A percentile compares a stretch with the other conserved stretches of the same genome.
phyloP scores from a whole-genome alignment of 2,888 invertebrate species.

The Phyto melanocephala region DNA sequence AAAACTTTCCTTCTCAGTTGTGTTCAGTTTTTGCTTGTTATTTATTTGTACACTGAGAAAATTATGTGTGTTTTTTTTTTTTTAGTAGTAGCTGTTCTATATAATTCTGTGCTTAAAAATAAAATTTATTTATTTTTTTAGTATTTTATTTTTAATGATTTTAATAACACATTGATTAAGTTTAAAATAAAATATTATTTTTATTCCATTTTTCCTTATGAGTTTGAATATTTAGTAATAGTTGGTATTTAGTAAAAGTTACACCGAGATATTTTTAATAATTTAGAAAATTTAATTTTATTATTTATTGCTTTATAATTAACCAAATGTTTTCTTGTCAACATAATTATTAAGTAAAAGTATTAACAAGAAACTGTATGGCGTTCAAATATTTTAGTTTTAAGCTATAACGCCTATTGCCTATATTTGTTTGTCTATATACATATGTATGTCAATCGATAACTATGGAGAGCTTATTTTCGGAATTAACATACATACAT shows the following conservation, averaged over 20 bases:
- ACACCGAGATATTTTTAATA: not conserved
- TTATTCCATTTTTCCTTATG: not conserved
- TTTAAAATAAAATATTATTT: conserved; percentile 18
- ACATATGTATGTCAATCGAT: too few relatives aligned
- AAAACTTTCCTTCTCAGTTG: not conserved
- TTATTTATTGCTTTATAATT: not conserved
- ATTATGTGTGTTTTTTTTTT: not conserved
- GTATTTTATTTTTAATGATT: not conserved
- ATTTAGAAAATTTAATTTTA: not conserved
- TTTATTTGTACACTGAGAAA: not conserved
- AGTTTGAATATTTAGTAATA: not conserved
- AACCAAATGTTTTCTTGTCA: not conserved
- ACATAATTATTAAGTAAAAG: too few relatives aligned
- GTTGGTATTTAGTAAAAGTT: conserved; percentile 2
- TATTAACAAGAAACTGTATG: too few relatives aligned
- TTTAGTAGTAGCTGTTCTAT: not conserved
- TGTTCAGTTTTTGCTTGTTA: too few relatives aligned
- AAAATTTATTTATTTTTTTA: not conserved
- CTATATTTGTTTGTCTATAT: too few relatives aligned
- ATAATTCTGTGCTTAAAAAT: not conserved
- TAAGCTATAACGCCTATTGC: too few relatives aligned
- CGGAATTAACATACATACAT: too few relatives aligned
- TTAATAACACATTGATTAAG: not conserved
- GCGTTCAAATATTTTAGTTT: too few relatives aligned
- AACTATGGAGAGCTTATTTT: too few relatives aligned